Evolutionary conservation across 1,140 invertebrate genomes (phyloP), one percentile per base, ranked within the genome.

Genomic region (Octopus sinensis): DNA sequence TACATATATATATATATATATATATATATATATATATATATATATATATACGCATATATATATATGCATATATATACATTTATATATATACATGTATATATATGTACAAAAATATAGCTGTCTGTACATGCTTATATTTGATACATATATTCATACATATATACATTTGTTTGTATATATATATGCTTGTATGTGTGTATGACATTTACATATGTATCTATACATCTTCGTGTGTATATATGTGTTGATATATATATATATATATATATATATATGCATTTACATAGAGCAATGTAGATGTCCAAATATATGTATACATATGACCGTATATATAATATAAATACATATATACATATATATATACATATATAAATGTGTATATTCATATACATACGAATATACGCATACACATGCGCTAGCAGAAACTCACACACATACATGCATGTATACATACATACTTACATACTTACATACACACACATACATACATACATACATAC

Each of bases 351-450:
- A 71, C 6, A 71, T 71, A 71, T 71, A 71, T 71, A 71, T 71
- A 71, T 71, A 71, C 6, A 71, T 71, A 71, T 71, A 71, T 71
- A 71, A 4, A 5, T 5, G 6, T 71, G 30, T 71, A 71, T n/a
- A 4, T 5, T n/a, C 12, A 13, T 12, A 71, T 5, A 71, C 53
- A 73, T 51, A 82, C 56, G 80, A n/a, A 82, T 62, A 82, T 56
- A 80, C 56, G 80, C 43, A 82, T 30, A 82, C 54, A 80, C 78
- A 82, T 23, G 51, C 53, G 30, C 78, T 62, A 53, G 23, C 78
- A 53, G 6, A 82, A 6, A 54, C 56, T 62, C 13, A 82, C 23
- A 82, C 77, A 82, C 54, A 68, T 23, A 80, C 23, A 68, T 78
- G 53, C 30, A 82, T n/a, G 51, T 76, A 80, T 30, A 53, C 68